Conservation (phyloP, 2,888 invertebrate genomes). For the Deilephila porcellus region DNA sequence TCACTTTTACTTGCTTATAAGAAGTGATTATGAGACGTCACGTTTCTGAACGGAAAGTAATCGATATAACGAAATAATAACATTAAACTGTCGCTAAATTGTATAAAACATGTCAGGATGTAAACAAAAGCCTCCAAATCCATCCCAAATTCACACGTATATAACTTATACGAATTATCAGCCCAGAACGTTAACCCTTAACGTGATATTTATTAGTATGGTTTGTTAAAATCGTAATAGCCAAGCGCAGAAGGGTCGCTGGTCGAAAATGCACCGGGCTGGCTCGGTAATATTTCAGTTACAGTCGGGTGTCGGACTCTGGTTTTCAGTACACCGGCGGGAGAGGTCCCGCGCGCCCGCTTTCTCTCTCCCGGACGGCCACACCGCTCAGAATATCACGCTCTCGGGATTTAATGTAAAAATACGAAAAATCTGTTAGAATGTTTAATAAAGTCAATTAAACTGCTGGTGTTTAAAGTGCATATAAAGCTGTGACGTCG, state of each 20-base stretch:
- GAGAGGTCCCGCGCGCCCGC: constrained; percentile 59
- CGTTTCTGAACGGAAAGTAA: not conserved
- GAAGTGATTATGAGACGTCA: not conserved
- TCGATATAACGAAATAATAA: not conserved
- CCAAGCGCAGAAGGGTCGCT: constrained; percentile 40
- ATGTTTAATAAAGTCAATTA: not conserved
- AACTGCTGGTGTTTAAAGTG: not conserved
- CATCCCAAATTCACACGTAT: too few relatives aligned
- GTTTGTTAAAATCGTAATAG: constrained; percentile 39
- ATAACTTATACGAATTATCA: not conserved
- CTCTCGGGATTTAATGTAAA: not conserved
- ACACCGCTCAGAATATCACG: too few relatives aligned
- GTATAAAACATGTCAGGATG: not conserved
- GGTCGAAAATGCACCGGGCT: constrained; percentile 47
- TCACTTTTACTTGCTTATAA: constrained; percentile 23
- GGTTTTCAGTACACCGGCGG: constrained; percentile 61
- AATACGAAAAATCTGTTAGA: not conserved
- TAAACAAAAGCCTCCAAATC: not conserved
- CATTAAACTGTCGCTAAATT: too few relatives aligned
- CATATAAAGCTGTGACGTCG: constrained; percentile 9
- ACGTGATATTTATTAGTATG: not conserved
- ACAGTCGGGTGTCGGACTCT: constrained; percentile 43
- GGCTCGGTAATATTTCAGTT: constrained; percentile 57
- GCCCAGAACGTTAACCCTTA: not conserved
- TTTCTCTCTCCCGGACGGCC: constrained; percentile 19